Conservation (phyloP, 92 coral and sea anemone species). For the Anthopleura xanthogrammica region DNA sequence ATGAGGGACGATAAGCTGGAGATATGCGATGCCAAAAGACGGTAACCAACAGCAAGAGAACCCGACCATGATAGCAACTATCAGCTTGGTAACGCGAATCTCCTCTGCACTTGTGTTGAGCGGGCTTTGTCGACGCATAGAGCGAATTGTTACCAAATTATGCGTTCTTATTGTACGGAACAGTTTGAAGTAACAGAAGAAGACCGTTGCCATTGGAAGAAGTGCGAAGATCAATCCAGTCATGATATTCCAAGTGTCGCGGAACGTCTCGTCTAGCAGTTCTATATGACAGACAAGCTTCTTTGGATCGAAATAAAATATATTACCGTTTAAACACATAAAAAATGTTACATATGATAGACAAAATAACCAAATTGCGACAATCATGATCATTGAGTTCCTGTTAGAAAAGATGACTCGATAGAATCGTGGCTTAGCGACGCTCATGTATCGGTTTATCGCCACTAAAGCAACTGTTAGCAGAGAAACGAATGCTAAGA, state of each 20-base stretch:
- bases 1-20: conserved; percentile 24
- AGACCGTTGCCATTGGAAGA: conserved; percentile 54
- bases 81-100: conserved; percentile 57
- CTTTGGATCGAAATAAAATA: conserved; percentile 58
- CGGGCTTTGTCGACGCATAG: conserved; percentile 32
- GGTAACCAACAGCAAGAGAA: conserved; percentile 67
- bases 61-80: conserved; percentile 59
- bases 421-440: conserved; percentile 54
- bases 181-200: conserved; percentile 58
- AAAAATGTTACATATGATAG: conserved; percentile 38
- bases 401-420: conserved; percentile 41
- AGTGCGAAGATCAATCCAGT: conserved; percentile 49
- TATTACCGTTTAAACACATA: conserved; percentile 31
- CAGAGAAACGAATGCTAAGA: conserved; percentile 58
- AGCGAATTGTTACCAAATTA: conserved; percentile 44
- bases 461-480: conserved; percentile 69
- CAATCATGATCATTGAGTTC: conserved; percentile 40
- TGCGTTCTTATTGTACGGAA: conserved; percentile 58
- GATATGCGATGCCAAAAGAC: conserved; percentile 51
- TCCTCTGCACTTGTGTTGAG: conserved; percentile 43
- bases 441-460: conserved; percentile 63
- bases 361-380: conserved; percentile 49
- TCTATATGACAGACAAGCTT: conserved; percentile 59
- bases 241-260: conserved; percentile 46
- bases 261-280: conserved; percentile 31